A percentile compares a stretch with the other conserved stretches of the same genome.
Conservation (phyloP, 2,888 invertebrate species). For the Philereme vetulata region DNA sequence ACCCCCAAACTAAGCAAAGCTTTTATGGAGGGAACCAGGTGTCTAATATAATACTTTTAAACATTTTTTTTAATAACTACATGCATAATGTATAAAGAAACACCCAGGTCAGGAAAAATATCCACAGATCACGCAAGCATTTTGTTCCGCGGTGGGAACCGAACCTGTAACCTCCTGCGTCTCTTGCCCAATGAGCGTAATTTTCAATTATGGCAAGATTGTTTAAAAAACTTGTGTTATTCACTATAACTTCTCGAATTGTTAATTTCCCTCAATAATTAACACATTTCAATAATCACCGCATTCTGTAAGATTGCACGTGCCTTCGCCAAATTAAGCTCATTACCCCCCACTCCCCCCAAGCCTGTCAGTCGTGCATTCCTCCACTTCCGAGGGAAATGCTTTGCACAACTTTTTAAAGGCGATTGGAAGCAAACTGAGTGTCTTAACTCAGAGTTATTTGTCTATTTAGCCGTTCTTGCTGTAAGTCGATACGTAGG, state of each 20-base stretch:
- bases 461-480: slow-evolving; percentile 8
- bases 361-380: slow-evolving; percentile 36
- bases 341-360: slow-evolving; percentile 48
- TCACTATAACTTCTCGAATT: slow-evolving; percentile 22
- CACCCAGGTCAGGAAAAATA: no score
- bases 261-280: slow-evolving; percentile 33
- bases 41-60: no score
- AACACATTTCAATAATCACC: slow-evolving; percentile 34
- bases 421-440: slow-evolving; percentile 25
- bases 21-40: no score
- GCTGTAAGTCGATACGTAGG: no score
- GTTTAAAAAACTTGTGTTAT: background rate
- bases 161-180: no score
- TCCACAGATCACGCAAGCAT: no score
- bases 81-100: no score
- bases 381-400: slow-evolving; percentile 22
- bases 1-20: no score
- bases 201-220: no score
- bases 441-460: slow-evolving; percentile 22
- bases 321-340: slow-evolving; percentile 75
- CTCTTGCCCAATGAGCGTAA: no score
- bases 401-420: slow-evolving; percentile 32
- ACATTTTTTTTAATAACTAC: no score
- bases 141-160: no score
- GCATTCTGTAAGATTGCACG: slow-evolving; percentile 37